phyloP scores from a whole-genome alignment of 2,888 invertebrate species.

The Oscheius sp. region DNA sequence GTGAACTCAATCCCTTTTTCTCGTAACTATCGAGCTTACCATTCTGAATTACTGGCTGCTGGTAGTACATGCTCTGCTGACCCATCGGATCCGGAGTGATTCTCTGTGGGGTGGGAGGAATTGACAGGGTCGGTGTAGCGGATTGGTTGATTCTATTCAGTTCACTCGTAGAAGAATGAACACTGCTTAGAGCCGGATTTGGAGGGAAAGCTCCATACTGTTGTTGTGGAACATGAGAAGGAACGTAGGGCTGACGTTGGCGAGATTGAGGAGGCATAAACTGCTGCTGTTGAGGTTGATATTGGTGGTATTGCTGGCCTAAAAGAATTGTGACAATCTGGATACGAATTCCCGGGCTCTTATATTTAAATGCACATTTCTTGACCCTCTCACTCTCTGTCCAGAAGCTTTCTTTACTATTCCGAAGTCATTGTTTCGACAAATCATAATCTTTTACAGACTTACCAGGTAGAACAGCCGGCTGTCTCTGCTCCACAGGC shows the following conservation, averaged over 20 bases:
- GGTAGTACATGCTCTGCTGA: background rate
- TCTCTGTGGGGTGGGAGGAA: background rate
- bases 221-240: conserved; percentile 1
- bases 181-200: background rate
- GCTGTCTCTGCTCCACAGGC: no score
- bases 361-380: no score
- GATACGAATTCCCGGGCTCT: no score
- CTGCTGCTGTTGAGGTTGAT: conserved; percentile 4
- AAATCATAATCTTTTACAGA: no score
- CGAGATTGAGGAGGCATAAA: background rate
- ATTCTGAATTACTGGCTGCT: background rate
- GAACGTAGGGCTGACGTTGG: background rate
- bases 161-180: conserved; percentile 5
- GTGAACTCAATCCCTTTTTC: background rate
- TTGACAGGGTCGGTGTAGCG: background rate
- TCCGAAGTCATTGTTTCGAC: no score
- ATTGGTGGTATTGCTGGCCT: background rate
- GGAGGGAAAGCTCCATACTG: conserved; percentile 1
- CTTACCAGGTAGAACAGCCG: no score
- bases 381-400: no score
- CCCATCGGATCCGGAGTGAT: background rate
- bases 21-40: background rate
- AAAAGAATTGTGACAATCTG: no score
- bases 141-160: background rate
- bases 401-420: no score